Percentiles rank a stretch among this genome's conserved stretches.
These are phyloP conservation scores for Athene cunicularia DNA, from an alignment of 2,113 vertebrate genomes.

Conservation along the genomic window DNA sequence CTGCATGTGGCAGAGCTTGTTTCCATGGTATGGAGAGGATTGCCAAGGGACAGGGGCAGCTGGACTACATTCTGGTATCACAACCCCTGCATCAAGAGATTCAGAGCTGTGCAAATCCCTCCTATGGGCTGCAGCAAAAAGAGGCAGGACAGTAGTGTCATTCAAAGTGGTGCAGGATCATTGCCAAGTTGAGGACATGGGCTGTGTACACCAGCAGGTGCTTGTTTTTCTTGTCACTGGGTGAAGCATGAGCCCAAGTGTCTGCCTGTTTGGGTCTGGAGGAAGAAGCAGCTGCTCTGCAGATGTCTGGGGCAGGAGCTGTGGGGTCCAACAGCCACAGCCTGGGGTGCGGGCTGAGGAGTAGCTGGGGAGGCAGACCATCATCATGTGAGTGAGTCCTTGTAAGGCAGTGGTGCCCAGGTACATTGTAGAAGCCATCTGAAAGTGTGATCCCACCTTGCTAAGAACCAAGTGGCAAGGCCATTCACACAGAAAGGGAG, in stretches of 20 bases:
- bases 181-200: not conserved
- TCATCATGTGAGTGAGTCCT: rapidly evolving
- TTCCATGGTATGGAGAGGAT: not conserved
- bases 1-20: rapidly evolving
- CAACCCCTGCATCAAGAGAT: not conserved
- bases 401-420: rapidly evolving
- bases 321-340: not conserved
- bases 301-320: not conserved
- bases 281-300: not conserved
- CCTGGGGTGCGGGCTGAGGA: rapidly evolving
- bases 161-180: not conserved
- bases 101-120: not conserved
- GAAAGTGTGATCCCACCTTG: not conserved
- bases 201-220: not conserved
- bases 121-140: not conserved
- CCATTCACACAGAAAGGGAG: not conserved
- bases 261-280: rapidly evolving
- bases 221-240: rapidly evolving
- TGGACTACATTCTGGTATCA: not conserved
- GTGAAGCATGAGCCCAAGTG: rapidly evolving
- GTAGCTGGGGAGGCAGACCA: rapidly evolving
- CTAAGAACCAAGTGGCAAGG: not conserved
- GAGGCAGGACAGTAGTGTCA: not conserved
- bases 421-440: not conserved
- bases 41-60: not conserved